Evolutionary conservation across 2,888 invertebrate genomes (phyloP).

Genomic region (Morpho deidamia): DNA sequence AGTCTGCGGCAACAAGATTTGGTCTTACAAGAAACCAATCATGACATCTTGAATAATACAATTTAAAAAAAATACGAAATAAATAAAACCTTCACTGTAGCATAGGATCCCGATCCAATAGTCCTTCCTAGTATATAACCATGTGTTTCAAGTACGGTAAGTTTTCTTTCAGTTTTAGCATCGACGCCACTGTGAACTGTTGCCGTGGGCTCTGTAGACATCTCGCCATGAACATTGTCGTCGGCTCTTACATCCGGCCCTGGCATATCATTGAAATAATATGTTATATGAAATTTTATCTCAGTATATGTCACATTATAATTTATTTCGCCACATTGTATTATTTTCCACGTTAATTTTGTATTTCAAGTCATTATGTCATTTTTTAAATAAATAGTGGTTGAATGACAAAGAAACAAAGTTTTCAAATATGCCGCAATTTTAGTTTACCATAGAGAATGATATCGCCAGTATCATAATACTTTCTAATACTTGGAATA

Average conservation of each 20-base stretch:
- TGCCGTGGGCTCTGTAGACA: slow-evolving; percentile 68
- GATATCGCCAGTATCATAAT: slow-evolving; percentile 19
- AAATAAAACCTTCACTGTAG: slow-evolving; percentile 83
- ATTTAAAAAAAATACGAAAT: not conserved
- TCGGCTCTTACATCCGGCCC: slow-evolving; percentile 71
- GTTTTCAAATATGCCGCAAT: slow-evolving; percentile 40
- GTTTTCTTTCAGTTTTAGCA: slow-evolving; percentile 61
- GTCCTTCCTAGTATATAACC: slow-evolving; percentile 86
- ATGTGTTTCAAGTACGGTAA: slow-evolving; percentile 87
- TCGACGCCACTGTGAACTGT: slow-evolving; percentile 64
- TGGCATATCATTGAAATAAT: slow-evolving; percentile 71
- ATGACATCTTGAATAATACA: too few relatives aligned
- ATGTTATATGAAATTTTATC: slow-evolving; percentile 44
- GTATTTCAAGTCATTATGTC: slow-evolving; percentile 52
- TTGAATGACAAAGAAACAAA: slow-evolving; percentile 35
- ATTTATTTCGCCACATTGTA: slow-evolving; percentile 55
- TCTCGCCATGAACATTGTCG: slow-evolving; percentile 71
- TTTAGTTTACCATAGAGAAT: slow-evolving; percentile 17
- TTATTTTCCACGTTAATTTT: slow-evolving; percentile 48
- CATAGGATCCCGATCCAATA: slow-evolving; percentile 90
- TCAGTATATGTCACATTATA: slow-evolving; percentile 59
- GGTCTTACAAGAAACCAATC: too few relatives aligned
- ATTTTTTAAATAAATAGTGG: slow-evolving; percentile 49
- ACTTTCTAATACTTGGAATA: not conserved
- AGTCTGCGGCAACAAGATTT: too few relatives aligned